These are phyloP conservation scores for Zalophus californianus DNA, from an alignment of 2,797 vertebrate genomes.

Conservation along the genomic window DNA sequence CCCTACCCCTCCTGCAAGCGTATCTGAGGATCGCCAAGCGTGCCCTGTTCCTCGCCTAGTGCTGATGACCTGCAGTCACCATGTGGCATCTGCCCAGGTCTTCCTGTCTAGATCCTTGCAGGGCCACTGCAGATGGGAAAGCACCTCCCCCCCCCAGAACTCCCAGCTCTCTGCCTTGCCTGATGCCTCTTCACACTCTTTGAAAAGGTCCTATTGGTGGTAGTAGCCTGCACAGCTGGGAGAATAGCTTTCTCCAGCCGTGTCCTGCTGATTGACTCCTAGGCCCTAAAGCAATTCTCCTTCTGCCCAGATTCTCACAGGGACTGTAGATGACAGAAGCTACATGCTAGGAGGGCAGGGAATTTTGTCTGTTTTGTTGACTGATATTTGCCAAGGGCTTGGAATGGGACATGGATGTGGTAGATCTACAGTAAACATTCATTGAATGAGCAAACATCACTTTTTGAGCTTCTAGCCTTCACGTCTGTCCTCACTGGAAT, in stretches of 20 bases:
- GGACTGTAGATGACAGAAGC: background rate
- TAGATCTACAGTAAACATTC: background rate
- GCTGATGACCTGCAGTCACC: background rate
- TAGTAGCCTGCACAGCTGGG: background rate
- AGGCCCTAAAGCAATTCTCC: background rate
- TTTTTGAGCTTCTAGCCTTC: background rate
- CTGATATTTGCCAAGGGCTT: background rate
- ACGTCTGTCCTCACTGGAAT: background rate
- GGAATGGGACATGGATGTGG: background rate
- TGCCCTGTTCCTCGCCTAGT: background rate
- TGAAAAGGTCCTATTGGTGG: background rate
- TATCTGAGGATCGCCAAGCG: background rate
- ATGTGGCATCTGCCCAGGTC: background rate
- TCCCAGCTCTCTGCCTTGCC: background rate
- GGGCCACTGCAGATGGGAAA: background rate
- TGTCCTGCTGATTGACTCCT: background rate
- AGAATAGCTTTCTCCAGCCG: background rate
- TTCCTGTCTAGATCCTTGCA: background rate
- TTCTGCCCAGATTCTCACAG: background rate
- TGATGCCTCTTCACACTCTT: background rate
- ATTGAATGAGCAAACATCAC: background rate
- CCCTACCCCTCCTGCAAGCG: no score
- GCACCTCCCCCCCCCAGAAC: background rate
- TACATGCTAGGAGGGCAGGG: background rate
- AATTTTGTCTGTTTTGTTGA: background rate